Conservation (phyloP, 2,113 vertebrate species). For the Prolemur simus region DNA sequence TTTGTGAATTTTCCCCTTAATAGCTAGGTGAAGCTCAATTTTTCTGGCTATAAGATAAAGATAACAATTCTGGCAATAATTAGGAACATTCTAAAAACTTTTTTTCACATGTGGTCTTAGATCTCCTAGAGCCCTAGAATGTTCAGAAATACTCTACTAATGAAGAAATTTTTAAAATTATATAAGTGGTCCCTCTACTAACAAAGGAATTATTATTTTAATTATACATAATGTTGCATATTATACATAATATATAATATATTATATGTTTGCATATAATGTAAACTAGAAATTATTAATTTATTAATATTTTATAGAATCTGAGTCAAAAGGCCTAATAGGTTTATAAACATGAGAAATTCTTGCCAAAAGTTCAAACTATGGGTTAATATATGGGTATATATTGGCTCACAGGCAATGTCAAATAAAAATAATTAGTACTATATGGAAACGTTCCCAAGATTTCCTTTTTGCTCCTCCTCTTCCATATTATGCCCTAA, state of each 20-base stretch:
- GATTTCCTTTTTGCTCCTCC: neutral
- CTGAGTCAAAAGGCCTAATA: neutral
- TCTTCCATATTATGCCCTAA: neutral
- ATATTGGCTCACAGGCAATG: neutral
- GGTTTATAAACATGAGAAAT: neutral
- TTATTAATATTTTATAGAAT: neutral
- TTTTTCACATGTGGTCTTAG: neutral
- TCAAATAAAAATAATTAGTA: slow-evolving; percentile 32
- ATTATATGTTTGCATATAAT: neutral
- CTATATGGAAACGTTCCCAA: neutral
- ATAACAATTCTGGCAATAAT: neutral
- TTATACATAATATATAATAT: neutral
- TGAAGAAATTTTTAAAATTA: neutral
- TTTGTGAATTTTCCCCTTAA: neutral
- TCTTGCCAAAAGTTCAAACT: neutral
- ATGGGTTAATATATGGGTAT: neutral
- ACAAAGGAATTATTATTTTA: neutral
- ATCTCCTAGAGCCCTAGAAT: neutral
- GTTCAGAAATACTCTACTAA: neutral
- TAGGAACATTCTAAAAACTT: neutral
- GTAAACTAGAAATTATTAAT: neutral
- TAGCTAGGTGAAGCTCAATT: neutral
- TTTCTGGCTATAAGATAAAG: neutral
- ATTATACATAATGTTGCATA: neutral
- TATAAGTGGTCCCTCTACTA: neutral